Evolutionary conservation across 2,888 invertebrate species (phyloP), one percentile per base, ranked within the genome.

Genomic region (Mythimna pallens): DNA sequence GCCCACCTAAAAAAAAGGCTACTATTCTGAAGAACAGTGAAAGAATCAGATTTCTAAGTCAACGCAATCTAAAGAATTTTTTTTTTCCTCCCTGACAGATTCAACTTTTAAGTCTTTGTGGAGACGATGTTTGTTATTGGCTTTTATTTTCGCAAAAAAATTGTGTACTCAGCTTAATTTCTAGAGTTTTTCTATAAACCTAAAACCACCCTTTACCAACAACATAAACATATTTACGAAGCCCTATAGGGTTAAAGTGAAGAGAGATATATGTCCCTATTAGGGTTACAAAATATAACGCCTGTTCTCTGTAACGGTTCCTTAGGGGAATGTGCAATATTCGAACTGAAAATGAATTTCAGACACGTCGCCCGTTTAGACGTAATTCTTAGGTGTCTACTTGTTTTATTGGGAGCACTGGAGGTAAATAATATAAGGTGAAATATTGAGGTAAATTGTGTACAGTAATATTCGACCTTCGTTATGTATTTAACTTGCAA

Each of bases 251-350:
- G 83, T 84, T 75, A 84, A 84, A 86, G 72, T 76, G 81, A 76
- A 77, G 83, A 78, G 71, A 89, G 86, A 88, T 90, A 88, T 88
- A 88, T 88, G 86, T 82, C 75, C 82, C 88, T 90, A 92, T 92
- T 92, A 92, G 87, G 83, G 83, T 83, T 82, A 81, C 89, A 88
- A 91, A 87, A 90, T 91, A 90, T 89, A 88, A 84, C 89, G 84
- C 84, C 88, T 87, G 89, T 91, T 90, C 81, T 65, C 82, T 77
- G 61, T 87, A 90, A 92, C 86, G 83, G 86, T 87, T 66, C 92
- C 88, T 65, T 10, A 59, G 90, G 90, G 92, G 88, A 86, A 85
- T 87, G 82, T 76, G 86, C 85, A 86, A 85, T 89, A 88, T 89
- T 87, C 84, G 80, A 80, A 84, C 83, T 77, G 82, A 77, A 83